These are phyloP conservation scores for Anolis carolinensis DNA, from an alignment of 2,113 vertebrate genomes.

Conservation along the genomic window DNA sequence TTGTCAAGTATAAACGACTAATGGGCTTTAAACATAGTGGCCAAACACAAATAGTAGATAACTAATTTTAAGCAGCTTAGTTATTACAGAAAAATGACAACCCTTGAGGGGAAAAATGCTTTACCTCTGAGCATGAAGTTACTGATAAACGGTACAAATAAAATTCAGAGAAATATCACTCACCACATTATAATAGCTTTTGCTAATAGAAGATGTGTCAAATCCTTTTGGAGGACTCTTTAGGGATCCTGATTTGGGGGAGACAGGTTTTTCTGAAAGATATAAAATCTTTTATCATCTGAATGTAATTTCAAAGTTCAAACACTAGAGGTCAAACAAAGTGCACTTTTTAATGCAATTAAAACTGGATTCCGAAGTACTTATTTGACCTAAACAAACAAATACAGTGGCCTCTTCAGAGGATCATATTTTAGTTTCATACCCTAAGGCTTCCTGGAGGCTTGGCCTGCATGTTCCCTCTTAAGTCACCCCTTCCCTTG, in stretches of 20 bases:
- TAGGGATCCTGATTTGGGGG: conserved; percentile 91
- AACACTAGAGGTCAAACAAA: conserved; percentile 59
- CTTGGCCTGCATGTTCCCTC: not conserved
- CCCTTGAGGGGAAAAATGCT: not conserved
- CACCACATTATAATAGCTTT: conserved; percentile 98
- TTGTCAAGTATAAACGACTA: not conserved
- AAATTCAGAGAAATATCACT: conserved; percentile 61
- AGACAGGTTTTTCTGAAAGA: conserved; percentile 92
- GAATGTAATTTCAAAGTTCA: conserved; percentile 47
- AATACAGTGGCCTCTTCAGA: not conserved
- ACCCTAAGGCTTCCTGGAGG: not conserved
- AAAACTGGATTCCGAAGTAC: not conserved
- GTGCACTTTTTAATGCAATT: conserved; percentile 34
- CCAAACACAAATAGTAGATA: not conserved
- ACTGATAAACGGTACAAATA: not conserved
- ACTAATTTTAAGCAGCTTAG: not conserved
- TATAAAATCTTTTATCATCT: conserved; percentile 36
- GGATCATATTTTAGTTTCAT: not conserved
- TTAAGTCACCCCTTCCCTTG: not conserved
- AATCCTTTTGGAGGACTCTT: conserved; percentile 98
- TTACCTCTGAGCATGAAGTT: not conserved
- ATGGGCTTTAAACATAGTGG: not conserved
- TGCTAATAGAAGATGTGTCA: conserved; percentile 93
- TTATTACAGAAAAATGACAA: not conserved
- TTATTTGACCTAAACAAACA: not conserved